A percentile compares a stretch with the other conserved stretches of the same genome.
phyloP scores from a whole-genome alignment of 2,113 vertebrate species.

The Procavia capensis region DNA sequence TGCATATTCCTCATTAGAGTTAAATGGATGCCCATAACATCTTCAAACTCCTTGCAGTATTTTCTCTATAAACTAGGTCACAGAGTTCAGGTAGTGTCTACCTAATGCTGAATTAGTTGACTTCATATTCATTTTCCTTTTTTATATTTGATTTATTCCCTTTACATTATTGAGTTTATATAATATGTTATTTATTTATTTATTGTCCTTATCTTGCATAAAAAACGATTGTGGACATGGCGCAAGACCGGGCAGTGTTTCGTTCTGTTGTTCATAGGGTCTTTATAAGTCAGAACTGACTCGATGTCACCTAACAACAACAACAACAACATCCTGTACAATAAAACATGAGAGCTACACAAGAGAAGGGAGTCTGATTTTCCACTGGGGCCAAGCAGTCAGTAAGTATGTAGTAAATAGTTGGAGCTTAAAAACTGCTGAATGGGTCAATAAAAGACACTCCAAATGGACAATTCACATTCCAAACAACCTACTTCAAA shows the following conservation, averaged over 20 bases:
- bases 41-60: conserved; percentile 61
- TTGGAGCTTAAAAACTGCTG: not conserved
- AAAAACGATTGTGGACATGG: too few relatives aligned
- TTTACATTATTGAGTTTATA: not conserved
- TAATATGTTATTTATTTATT: not conserved
- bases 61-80: conserved; percentile 65
- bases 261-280: too few relatives aligned
- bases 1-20: conserved; percentile 46
- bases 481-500: not conserved
- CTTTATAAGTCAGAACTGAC: too few relatives aligned
- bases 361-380: not conserved
- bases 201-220: not conserved
- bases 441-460: not conserved
- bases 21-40: not conserved
- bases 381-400: not conserved
- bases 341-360: not conserved
- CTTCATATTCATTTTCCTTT: not conserved
- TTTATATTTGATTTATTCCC: conserved; percentile 3
- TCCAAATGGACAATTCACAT: not conserved
- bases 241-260: too few relatives aligned
- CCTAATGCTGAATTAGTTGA: not conserved
- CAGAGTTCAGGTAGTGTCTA: not conserved
- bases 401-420: not conserved
- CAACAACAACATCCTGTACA: too few relatives aligned
- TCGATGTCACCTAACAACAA: too few relatives aligned